phyloP scores from a whole-genome alignment of 2,797 vertebrate species.

The Atherinosoma microstoma region DNA sequence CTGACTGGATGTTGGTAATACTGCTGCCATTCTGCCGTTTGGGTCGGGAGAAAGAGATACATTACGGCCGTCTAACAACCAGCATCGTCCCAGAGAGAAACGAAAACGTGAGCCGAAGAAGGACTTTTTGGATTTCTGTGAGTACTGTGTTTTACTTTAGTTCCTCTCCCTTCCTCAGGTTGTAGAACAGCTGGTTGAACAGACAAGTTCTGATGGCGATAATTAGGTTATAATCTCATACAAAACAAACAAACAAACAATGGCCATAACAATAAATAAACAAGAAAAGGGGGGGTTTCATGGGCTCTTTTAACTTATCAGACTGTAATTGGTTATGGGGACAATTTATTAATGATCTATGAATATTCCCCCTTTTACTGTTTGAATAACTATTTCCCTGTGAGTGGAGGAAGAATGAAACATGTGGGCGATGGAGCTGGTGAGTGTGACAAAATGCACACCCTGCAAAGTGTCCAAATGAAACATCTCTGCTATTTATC shows the following conservation, averaged over 20 bases:
- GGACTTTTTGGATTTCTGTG: constrained; percentile 44
- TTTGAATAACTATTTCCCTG: constrained; percentile 24
- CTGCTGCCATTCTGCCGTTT: constrained; percentile 47
- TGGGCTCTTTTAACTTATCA: neutral
- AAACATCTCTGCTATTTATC: constrained; percentile 9
- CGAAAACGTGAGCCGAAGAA: constrained; percentile 5
- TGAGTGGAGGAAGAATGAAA: constrained; percentile 20
- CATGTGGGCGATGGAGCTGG: constrained; percentile 30
- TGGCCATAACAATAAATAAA: neutral
- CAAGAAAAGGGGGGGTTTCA: neutral
- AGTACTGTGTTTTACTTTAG: constrained; percentile 49
- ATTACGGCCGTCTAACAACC: constrained; percentile 9
- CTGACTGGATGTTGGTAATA: constrained; percentile 44
- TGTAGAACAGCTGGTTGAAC: constrained; percentile 20
- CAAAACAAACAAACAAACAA: no score
- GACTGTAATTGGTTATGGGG: neutral
- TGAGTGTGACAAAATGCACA: constrained; percentile 12
- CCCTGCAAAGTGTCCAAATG: constrained; percentile 24
- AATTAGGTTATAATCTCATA: neutral
- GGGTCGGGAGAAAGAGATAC: constrained; percentile 40
- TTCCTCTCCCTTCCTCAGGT: neutral
- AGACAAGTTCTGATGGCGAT: constrained; percentile 39
- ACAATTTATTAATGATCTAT: neutral
- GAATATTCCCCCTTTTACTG: neutral
- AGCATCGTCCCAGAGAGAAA: constrained; percentile 4